Evolutionary conservation across 2,113 vertebrate species (phyloP).

Genomic region (Oreochromis tanganicae): DNA sequence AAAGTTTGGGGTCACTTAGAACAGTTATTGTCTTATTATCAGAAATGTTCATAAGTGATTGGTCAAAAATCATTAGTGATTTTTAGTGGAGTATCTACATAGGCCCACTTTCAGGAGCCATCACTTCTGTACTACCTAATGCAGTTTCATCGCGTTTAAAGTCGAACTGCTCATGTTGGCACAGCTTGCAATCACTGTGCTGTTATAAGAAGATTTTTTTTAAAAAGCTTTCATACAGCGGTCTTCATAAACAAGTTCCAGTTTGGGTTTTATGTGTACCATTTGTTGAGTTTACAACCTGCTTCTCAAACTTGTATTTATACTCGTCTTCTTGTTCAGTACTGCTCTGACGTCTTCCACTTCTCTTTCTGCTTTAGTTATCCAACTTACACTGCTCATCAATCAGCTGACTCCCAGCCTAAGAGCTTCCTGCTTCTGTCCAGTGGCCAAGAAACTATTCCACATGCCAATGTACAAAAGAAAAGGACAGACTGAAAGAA

Average conservation of each 20-base stretch:
- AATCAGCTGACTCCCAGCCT: neutral
- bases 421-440: neutral
- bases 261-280: neutral
- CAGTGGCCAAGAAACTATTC: neutral
- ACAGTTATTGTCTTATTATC: neutral
- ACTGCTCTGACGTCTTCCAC: neutral
- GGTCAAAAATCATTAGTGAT: neutral
- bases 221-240: accelerated
- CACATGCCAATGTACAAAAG: neutral
- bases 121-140: neutral
- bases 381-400: neutral
- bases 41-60: neutral
- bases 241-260: neutral
- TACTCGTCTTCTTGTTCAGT: neutral
- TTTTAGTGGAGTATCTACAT: neutral
- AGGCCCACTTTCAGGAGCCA: neutral
- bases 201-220: neutral
- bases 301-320: neutral
- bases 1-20: neutral
- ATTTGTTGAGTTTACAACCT: neutral
- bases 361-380: neutral
- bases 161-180: neutral
- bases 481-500: neutral
- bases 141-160: neutral
- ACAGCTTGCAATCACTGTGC: neutral